phyloP scores from a whole-genome alignment of 2,113 vertebrate species.

The Cyrtonyx montezumae region DNA sequence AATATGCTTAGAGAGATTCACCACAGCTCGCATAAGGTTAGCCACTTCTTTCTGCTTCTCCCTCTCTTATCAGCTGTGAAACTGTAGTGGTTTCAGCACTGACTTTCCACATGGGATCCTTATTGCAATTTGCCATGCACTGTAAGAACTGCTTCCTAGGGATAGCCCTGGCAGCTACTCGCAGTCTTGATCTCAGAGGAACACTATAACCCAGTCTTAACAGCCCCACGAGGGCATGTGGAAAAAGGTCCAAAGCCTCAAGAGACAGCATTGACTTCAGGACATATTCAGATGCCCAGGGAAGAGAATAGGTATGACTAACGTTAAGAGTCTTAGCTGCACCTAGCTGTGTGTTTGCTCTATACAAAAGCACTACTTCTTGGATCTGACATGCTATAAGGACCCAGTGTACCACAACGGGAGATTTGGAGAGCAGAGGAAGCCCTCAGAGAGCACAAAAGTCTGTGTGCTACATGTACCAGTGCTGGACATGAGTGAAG shows the following conservation, averaged over 20 bases:
- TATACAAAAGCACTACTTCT: background rate
- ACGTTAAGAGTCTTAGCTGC: background rate
- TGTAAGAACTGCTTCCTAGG: background rate
- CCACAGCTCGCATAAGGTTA: background rate
- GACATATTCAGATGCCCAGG: background rate
- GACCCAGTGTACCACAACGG: background rate
- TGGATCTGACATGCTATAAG: background rate
- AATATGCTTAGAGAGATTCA: background rate
- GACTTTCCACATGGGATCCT: background rate
- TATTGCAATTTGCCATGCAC: background rate
- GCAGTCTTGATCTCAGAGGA: background rate
- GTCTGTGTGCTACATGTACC: background rate
- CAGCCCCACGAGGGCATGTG: accelerated
- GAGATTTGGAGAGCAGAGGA: background rate
- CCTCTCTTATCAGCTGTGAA: background rate
- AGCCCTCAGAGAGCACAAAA: background rate
- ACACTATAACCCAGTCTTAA: background rate
- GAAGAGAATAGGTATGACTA: background rate
- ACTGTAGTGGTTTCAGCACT: background rate
- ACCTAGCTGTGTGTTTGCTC: background rate
- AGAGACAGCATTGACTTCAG: background rate
- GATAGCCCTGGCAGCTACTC: background rate
- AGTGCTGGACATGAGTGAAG: background rate
- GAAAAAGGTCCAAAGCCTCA: background rate
- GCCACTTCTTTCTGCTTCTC: background rate